phyloP scores from a whole-genome alignment of 92 coral and sea anemone genomes.

The Palythoa caribaeorum region DNA sequence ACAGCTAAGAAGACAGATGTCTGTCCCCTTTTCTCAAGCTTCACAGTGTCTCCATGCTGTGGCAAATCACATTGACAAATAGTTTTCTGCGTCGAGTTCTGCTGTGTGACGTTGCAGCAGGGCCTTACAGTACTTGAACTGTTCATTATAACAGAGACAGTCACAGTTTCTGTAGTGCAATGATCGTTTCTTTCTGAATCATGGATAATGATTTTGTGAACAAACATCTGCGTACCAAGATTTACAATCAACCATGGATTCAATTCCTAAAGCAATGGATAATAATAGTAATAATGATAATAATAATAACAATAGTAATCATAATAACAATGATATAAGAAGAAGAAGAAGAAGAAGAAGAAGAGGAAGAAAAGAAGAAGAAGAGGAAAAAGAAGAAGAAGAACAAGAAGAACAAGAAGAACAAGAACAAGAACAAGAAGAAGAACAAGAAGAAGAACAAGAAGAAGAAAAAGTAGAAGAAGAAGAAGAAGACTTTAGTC shows the following conservation, averaged over 20 bases:
- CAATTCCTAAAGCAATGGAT: background rate
- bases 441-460: no score
- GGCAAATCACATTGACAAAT: background rate
- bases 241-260: constrained; percentile 8
- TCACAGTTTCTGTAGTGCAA: background rate
- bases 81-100: background rate
- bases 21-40: background rate
- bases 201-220: background rate
- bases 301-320: background rate
- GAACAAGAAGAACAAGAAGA: no score
- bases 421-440: no score
- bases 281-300: background rate
- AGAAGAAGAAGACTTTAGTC: no score
- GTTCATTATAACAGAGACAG: background rate
- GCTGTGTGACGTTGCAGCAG: background rate
- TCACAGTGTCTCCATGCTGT: background rate
- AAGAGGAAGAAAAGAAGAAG: no score
- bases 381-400: no score
- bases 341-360: no score
- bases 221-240: background rate
- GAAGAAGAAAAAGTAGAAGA: no score
- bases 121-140: background rate
- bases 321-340: background rate
- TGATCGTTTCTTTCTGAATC: background rate
- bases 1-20: background rate